Conservation (phyloP, 2,113 vertebrate genomes). For the Zosterops borbonicus region DNA sequence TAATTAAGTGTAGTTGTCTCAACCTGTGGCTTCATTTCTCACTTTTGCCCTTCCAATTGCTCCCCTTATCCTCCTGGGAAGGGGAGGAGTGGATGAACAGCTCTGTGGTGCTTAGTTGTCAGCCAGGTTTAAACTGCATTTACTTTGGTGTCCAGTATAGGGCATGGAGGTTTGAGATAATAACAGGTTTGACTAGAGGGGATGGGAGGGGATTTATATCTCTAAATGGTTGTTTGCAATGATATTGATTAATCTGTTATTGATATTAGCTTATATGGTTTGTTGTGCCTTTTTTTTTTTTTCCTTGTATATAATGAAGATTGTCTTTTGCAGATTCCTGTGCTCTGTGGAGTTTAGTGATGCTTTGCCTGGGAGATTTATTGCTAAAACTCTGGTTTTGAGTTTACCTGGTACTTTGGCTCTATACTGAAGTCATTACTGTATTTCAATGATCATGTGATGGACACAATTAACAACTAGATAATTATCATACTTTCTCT, state of each 20-base stretch:
- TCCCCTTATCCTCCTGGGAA: not conserved
- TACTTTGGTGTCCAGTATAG: not conserved
- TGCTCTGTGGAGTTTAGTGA: not conserved
- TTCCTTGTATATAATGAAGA: not conserved
- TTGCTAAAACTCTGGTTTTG: not conserved
- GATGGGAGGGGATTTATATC: not conserved
- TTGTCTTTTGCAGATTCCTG: not conserved
- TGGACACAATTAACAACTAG: not conserved
- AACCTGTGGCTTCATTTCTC: not conserved
- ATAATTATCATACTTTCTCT: not conserved
- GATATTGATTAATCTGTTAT: not conserved
- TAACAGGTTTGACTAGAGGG: not conserved
- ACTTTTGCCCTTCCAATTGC: not conserved
- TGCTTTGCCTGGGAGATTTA: not conserved
- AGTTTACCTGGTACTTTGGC: not conserved
- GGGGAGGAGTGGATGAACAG: not conserved
- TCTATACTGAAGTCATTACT: not conserved
- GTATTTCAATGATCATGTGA: not conserved
- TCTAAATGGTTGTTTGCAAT: not conserved
- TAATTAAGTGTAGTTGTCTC: not conserved
- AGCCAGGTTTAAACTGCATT: not conserved
- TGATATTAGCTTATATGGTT: not conserved
- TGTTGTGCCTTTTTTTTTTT: no score
- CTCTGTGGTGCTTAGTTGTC: not conserved
- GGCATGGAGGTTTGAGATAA: not conserved